Evolutionary conservation across 2,888 invertebrate species (phyloP).

Genomic region (Noctuana brunneofusca): DNA sequence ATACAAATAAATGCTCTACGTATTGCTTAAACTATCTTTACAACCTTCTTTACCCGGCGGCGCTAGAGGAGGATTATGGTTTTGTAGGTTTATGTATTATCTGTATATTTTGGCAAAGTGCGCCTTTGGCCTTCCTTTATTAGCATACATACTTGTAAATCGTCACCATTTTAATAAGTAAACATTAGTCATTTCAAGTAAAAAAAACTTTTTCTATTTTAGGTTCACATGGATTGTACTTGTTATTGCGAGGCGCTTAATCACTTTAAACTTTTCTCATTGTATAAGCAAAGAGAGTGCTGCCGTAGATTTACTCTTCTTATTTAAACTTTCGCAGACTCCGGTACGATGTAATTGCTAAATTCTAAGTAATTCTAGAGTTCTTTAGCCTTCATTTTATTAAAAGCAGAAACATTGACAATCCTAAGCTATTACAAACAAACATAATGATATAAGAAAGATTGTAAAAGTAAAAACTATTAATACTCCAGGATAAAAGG

Average conservation of each 20-base stretch:
- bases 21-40: no score
- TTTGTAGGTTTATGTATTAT: no score
- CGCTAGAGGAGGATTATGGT: no score
- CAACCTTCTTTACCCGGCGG: no score
- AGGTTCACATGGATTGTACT: neutral
- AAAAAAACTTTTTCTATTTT: neutral
- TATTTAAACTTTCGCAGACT: conserved; percentile 18
- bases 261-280: conserved; percentile 30
- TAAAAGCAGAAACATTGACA: neutral
- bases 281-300: conserved; percentile 26
- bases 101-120: no score
- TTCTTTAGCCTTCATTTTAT: neutral
- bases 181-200: no score
- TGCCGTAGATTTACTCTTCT: conserved; percentile 22
- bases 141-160: no score
- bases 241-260: conserved; percentile 13
- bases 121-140: no score
- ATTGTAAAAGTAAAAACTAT: neutral
- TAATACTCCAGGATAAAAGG: neutral
- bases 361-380: neutral
- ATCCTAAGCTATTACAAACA: neutral
- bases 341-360: neutral
- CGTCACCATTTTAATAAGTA: no score
- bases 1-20: no score
- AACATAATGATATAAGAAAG: neutral